These are phyloP conservation scores for Antheraea yamamai DNA, from an alignment of 2,888 invertebrate genomes.

Conservation along the genomic window DNA sequence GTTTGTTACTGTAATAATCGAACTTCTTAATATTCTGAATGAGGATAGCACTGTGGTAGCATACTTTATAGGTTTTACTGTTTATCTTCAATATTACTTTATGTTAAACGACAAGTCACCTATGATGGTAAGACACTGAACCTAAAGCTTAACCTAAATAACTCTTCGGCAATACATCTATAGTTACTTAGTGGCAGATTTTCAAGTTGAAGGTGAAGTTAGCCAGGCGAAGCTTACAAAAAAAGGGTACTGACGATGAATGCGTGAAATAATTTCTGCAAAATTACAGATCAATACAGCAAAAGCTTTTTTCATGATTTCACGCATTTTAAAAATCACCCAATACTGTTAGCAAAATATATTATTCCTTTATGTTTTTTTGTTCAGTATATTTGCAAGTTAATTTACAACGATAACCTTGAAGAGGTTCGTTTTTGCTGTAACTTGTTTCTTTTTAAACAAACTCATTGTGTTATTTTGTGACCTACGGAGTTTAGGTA, in stretches of 20 bases:
- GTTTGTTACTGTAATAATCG: background rate
- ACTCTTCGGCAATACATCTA: too few relatives aligned
- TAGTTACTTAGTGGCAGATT: too few relatives aligned
- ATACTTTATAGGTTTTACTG: background rate
- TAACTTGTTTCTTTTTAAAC: background rate
- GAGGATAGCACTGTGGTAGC: background rate
- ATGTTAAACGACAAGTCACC: too few relatives aligned
- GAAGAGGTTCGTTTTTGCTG: background rate
- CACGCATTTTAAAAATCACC: conserved; percentile 5
- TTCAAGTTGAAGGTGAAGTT: too few relatives aligned
- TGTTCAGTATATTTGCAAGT: background rate
- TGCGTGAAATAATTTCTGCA: background rate
- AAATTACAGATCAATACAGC: background rate
- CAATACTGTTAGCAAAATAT: background rate
- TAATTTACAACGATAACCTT: background rate
- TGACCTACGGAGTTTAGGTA: background rate
- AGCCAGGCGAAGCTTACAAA: too few relatives aligned
- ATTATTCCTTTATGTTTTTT: background rate
- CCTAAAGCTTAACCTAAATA: too few relatives aligned
- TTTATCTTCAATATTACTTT: too few relatives aligned
- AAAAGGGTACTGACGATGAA: background rate
- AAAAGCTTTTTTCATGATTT: background rate
- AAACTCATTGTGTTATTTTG: background rate
- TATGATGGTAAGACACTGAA: too few relatives aligned
- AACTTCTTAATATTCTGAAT: background rate